Evolutionary conservation across 2,113 vertebrate genomes (phyloP).

Genomic region (Brachyhypopomus gauderio): DNA sequence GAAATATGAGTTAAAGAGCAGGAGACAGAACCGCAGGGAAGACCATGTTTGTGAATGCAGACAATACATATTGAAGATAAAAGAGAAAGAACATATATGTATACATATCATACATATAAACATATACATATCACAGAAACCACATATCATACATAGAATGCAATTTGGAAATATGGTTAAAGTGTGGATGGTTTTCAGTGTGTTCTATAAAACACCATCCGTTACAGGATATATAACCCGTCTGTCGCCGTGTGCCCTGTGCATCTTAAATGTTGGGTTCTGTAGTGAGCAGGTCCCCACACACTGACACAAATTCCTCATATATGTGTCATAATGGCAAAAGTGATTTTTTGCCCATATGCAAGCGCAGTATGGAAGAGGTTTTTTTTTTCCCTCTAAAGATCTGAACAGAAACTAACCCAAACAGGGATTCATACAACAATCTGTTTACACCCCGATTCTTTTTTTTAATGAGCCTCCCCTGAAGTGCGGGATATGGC

Average conservation of each 20-base stretch:
- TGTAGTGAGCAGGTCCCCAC: conserved; percentile 6
- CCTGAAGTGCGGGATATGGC: conserved; percentile 10
- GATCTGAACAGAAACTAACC: conserved; percentile 30
- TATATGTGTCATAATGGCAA: conserved; percentile 14
- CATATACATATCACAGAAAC: no score
- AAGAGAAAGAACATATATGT: no score
- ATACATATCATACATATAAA: no score
- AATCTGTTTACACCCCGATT: conserved; percentile 10
- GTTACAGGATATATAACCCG: background rate
- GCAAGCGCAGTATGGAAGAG: background rate
- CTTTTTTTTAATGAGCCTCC: conserved; percentile 29
- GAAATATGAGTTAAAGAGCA: no score
- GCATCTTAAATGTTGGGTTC: background rate
- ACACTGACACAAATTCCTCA: conserved; percentile 4
- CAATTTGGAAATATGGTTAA: background rate
- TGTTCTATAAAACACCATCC: background rate
- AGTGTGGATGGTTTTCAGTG: background rate
- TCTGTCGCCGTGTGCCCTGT: background rate
- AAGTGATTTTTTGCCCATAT: conserved; percentile 24
- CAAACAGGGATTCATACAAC: conserved; percentile 20
- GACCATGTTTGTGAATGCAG: no score
- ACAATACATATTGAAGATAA: no score
- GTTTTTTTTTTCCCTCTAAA: background rate
- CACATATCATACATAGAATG: background rate
- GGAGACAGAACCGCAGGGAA: no score